Evolutionary conservation across 1,140 invertebrate genomes (phyloP), one percentile per base, ranked within the genome.

Genomic region (Leptinotarsa undecemlineata): DNA sequence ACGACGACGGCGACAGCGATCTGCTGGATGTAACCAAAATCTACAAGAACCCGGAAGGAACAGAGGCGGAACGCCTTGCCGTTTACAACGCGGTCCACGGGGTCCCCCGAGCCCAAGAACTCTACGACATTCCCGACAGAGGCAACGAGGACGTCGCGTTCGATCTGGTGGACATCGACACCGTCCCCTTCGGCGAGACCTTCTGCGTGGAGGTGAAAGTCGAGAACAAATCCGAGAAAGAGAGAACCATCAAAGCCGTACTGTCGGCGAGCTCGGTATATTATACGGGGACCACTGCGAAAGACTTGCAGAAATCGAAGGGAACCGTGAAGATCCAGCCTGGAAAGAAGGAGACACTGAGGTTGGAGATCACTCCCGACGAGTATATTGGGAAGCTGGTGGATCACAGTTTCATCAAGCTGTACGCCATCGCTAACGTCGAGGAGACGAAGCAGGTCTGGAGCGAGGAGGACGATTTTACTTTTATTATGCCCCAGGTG

Each of bases 41-140:
- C 48, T 95, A 93, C 83, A 95, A 95, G 86, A 89, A 89, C 51
- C 83, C 87, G 67, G 92, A 94, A 85, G 90, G 88, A n/a, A 86
- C 89, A 0, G 84, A 87, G 60, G 87, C 88, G 3, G 92, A 93
- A 82, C 86, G 91, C 47, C 81, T 90, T 23, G 86, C 90, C 4
- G 87, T 92, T 6, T 88, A 90, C 67, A 91, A 90, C 76, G 90
- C 91, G 0, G 88, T 91, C 51, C 85, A 89, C 61, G 90, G 89
- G 6, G 87, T 87, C 48, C 87, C 88, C 17, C 86, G 87, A 69
- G 85, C 89, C 69, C 88, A 90, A 79, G 87, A 90, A 77, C 88
- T 89, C 74, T 90, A 90, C 74, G 88, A 89, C 74, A 86, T 87
- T 60, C 88, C 88, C 15, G 85, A 86, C 71, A 84, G 86, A 68